phyloP scores from a whole-genome alignment of 2,113 vertebrate species.

The Conger conger region DNA sequence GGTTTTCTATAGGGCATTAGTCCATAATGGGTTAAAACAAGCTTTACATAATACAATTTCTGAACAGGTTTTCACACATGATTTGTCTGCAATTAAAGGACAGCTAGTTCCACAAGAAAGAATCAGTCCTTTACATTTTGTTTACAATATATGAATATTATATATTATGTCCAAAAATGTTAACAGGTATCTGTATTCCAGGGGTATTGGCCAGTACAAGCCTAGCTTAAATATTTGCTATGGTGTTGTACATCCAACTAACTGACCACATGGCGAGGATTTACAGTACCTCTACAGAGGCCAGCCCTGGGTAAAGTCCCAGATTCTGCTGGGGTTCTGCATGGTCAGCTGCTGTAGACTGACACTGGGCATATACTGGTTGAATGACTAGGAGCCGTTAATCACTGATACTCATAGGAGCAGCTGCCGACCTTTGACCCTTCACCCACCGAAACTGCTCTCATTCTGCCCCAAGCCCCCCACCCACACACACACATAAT shows the following conservation, averaged over 20 bases:
- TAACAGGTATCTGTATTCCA: neutral
- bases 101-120: no score
- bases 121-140: no score
- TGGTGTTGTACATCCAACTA: neutral
- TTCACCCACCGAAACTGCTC: neutral
- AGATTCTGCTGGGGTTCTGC: neutral
- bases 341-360: neutral
- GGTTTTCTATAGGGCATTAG: no score
- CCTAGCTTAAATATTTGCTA: no score
- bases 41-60: no score
- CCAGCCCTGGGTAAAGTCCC: neutral
- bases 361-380: neutral
- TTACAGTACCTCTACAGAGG: no score
- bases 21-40: no score
- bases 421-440: conserved; percentile 3
- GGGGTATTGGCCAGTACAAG: no score
- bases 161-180: neutral
- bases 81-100: no score
- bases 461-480: neutral
- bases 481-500: neutral
- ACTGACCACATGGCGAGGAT: neutral
- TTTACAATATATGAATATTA: no score
- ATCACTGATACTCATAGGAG: neutral
- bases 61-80: no score
- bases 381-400: neutral